A percentile compares a stretch with the other conserved stretches of the same genome.
Conservation (phyloP, 1,140 invertebrate species). For the Trichogramma pretiosum region DNA sequence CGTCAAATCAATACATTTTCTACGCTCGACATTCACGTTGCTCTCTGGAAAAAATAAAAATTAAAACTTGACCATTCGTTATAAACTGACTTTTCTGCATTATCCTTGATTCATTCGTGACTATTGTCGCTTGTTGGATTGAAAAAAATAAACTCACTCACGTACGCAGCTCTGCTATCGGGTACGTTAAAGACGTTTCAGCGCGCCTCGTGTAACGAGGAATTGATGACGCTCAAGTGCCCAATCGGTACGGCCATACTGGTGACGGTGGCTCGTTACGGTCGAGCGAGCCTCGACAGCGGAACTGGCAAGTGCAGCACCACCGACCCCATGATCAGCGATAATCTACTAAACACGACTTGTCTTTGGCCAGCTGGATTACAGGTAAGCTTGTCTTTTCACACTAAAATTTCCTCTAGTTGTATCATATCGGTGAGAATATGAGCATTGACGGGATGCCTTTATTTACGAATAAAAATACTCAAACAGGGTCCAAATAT, state of each 20-base stretch:
- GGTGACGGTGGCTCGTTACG: slow-evolving; percentile 70
- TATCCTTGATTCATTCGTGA: no score
- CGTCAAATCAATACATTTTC: no score
- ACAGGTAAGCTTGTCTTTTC: slow-evolving; percentile 46
- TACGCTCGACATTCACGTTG: no score
- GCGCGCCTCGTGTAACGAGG: slow-evolving; percentile 76
- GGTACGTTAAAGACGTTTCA: slow-evolving; percentile 83
- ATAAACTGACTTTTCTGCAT: no score
- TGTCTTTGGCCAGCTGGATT: slow-evolving; percentile 48
- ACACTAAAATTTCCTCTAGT: neutral
- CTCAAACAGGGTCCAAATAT: no score
- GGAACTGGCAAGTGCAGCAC: slow-evolving; percentile 40
- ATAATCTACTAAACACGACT: slow-evolving; percentile 38
- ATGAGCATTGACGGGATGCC: no score
- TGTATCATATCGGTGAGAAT: neutral
- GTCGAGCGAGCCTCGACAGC: slow-evolving; percentile 41
- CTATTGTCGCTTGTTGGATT: no score
- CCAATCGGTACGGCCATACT: slow-evolving; percentile 78
- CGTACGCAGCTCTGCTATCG: slow-evolving; percentile 79
- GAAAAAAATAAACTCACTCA: no score
- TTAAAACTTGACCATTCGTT: no score
- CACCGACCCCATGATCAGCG: slow-evolving; percentile 26
- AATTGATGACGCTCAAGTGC: slow-evolving; percentile 73
- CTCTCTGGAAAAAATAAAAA: no score
- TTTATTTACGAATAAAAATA: no score